Percentiles rank a stretch among this genome's conserved stretches.
These are phyloP conservation scores for Rhingia campestris DNA, from an alignment of 2,888 invertebrate species.

Conservation along the genomic window DNA sequence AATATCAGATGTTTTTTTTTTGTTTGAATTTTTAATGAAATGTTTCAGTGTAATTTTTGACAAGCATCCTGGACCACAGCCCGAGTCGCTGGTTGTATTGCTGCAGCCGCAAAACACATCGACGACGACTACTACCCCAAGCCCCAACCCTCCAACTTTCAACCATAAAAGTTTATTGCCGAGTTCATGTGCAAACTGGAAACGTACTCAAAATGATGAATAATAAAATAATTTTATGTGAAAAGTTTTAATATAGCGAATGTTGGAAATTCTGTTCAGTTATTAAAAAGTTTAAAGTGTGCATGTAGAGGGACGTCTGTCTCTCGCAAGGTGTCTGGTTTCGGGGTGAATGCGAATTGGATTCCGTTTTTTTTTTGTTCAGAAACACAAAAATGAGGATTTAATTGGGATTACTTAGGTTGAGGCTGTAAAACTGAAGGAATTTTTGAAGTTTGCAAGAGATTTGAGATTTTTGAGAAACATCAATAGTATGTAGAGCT, in stretches of 20 bases:
- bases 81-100: background rate
- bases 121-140: background rate
- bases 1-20: too few relatives aligned
- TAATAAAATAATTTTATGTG: conserved; percentile 66
- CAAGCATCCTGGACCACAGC: conserved; percentile 22
- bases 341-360: too few relatives aligned
- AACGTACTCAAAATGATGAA: conserved; percentile 59
- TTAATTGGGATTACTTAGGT: too few relatives aligned
- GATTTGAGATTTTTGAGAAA: too few relatives aligned
- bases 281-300: conserved; percentile 53
- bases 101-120: conserved; percentile 3
- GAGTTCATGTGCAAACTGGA: conserved; percentile 37
- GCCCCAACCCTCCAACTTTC: background rate
- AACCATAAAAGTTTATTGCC: conserved; percentile 47
- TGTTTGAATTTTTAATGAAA: conserved; percentile 48
- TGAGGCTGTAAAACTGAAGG: too few relatives aligned
- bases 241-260: conserved; percentile 52
- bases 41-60: conserved; percentile 44
- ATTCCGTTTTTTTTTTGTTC: too few relatives aligned
- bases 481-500: too few relatives aligned
- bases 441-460: too few relatives aligned
- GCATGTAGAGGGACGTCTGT: background rate
- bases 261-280: conserved; percentile 36
- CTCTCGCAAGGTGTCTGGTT: too few relatives aligned
- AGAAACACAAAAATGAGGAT: too few relatives aligned